Conservation (phyloP, 2,797 vertebrate species). For the Gallirallus australis region DNA sequence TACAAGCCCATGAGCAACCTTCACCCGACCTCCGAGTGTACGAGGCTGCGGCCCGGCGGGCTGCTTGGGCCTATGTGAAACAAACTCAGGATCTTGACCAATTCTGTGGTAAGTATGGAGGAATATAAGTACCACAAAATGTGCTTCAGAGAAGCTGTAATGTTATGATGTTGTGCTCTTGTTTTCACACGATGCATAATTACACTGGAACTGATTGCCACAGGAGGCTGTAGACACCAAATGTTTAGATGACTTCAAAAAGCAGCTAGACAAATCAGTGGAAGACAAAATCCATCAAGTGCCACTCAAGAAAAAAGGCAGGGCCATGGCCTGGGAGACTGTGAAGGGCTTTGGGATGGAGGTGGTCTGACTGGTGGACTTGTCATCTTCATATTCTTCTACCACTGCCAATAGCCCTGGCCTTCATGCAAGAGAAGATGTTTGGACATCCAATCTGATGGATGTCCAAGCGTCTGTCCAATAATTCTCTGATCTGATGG, state of each 20-base stretch:
- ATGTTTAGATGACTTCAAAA: not conserved
- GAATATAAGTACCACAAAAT: not conserved
- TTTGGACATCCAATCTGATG: too few species aligned
- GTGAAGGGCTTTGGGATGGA: not conserved
- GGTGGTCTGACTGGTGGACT: not conserved
- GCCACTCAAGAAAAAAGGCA: not conserved
- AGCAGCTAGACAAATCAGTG: not conserved
- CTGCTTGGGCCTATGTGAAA: not conserved
- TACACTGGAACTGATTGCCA: not conserved
- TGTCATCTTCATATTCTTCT: not conserved
- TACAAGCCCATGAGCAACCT: not conserved
- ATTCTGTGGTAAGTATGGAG: not conserved
- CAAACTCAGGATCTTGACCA: not conserved
- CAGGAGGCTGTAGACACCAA: not conserved
- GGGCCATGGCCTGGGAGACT: not conserved
- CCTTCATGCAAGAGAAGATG: not conserved
- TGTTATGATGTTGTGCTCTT: not conserved
- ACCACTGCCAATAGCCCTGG: not conserved
- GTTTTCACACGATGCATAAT: not conserved
- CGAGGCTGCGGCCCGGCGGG: accelerated
- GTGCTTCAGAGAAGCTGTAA: not conserved
- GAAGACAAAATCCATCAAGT: not conserved
- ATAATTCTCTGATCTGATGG: not conserved
- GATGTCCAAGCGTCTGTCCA: too few species aligned
- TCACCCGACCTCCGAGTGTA: not conserved